Conservation (phyloP, 2,888 invertebrate genomes). For the Schizotus pectinicornis region DNA sequence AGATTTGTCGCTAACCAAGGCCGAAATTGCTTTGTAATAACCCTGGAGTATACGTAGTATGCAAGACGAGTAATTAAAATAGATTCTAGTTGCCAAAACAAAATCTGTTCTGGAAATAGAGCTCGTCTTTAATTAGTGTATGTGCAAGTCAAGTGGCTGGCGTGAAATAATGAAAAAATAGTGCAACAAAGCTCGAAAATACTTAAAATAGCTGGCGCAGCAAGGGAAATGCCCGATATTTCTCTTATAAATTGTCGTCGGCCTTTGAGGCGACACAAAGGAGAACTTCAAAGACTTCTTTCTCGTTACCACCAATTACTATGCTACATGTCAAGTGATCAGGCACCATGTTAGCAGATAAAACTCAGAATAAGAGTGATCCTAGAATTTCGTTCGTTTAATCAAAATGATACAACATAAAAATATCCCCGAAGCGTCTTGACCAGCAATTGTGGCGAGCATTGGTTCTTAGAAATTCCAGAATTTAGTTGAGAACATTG, state of each 20-base stretch:
- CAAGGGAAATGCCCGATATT: slow-evolving; percentile 18
- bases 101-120: no score
- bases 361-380: no score
- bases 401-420: slow-evolving; percentile 6
- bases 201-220: slow-evolving; percentile 7
- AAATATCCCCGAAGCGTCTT: no score
- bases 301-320: slow-evolving; percentile 35
- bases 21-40: no score
- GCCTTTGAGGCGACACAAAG: slow-evolving; percentile 30
- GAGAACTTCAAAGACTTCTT: slow-evolving; percentile 34
- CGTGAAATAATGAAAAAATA: slow-evolving; percentile 9
- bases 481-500: no score
- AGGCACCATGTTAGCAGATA: slow-evolving; percentile 28
- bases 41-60: no score
- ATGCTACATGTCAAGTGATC: slow-evolving; percentile 32
- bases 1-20: no score
- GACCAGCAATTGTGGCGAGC: no score
- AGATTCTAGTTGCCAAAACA: no score
- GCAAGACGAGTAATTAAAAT: no score
- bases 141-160: background rate
- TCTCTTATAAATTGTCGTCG: slow-evolving; percentile 24
- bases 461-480: no score
- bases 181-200: background rate
- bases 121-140: no score
- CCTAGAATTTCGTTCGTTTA: slow-evolving; percentile 13